phyloP scores from a whole-genome alignment of 2,113 vertebrate species.

The Semnopithecus entellus region DNA sequence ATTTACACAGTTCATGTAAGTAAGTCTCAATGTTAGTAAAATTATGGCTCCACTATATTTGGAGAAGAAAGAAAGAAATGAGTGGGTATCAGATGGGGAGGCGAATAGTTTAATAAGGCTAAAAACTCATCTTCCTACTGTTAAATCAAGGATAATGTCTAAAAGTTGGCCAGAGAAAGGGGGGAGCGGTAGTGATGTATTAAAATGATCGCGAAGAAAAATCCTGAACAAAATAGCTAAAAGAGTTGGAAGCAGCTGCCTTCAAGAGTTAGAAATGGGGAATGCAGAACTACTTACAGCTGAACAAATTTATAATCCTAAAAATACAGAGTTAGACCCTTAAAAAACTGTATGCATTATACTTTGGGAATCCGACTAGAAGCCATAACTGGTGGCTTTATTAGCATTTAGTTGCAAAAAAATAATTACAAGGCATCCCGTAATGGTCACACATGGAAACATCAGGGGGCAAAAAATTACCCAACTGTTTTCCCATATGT shows the following conservation, averaged over 20 bases:
- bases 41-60: neutral
- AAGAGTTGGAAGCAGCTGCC: neutral
- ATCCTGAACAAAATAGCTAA: neutral
- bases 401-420: constrained; percentile 1
- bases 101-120: neutral
- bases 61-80: neutral
- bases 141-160: neutral
- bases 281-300: neutral
- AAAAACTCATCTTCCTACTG: neutral
- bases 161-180: neutral
- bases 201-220: neutral
- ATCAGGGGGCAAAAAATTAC: neutral
- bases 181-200: neutral
- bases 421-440: neutral
- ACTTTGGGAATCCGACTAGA: neutral
- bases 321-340: neutral
- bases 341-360: neutral
- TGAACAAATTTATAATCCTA: neutral
- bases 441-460: neutral
- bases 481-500: neutral
- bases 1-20: neutral
- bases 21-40: neutral
- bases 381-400: neutral
- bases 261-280: neutral
- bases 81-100: neutral